phyloP scores from a whole-genome alignment of 2,888 invertebrate genomes.

The Nephrotoma flavescens region DNA sequence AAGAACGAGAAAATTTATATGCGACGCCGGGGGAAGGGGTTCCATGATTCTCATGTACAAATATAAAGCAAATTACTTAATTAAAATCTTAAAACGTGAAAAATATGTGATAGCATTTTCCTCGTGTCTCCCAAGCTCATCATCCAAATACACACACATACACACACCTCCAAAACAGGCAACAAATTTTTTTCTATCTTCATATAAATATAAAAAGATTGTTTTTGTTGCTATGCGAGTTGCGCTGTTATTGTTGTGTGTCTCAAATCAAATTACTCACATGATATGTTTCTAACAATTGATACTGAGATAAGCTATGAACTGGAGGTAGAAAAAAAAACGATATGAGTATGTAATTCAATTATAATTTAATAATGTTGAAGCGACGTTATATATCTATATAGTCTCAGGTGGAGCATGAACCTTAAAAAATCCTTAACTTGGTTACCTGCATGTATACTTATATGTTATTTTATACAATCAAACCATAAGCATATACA shows the following conservation, averaged over 20 bases:
- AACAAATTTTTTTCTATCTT: background rate
- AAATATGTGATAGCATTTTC: background rate
- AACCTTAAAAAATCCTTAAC: background rate
- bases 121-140: background rate
- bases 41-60: background rate
- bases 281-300: background rate
- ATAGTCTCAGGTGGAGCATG: background rate
- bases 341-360: background rate
- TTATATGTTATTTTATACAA: background rate
- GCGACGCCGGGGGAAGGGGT: background rate
- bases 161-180: no score
- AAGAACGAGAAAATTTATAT: background rate
- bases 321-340: background rate
- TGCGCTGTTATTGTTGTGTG: background rate
- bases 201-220: background rate
- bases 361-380: background rate
- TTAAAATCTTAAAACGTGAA: background rate
- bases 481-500: no score
- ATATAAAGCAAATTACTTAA: background rate
- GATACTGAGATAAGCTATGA: background rate
- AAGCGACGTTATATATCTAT: background rate
- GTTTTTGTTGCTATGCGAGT: background rate
- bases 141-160: background rate
- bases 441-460: background rate
- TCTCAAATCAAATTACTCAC: background rate